phyloP scores from a whole-genome alignment of 1,140 invertebrate species.

The Uloborus diversus region DNA sequence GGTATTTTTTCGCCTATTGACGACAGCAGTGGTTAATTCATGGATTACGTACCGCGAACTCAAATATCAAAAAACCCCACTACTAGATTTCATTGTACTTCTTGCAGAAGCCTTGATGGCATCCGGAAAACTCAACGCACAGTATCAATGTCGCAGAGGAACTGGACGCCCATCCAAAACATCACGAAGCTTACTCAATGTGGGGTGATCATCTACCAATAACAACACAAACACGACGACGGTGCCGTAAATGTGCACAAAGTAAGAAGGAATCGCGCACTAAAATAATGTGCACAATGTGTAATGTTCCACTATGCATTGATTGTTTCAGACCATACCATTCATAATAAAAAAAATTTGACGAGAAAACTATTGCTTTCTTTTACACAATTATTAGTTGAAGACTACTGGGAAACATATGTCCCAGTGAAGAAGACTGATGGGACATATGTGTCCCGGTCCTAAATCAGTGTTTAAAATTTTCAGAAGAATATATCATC shows the following conservation, averaged over 20 bases:
- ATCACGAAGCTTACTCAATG: slow-evolving; percentile 53
- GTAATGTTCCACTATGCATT: slow-evolving; percentile 47
- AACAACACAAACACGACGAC: neutral
- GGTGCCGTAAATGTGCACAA: neutral
- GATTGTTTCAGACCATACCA: slow-evolving; percentile 49
- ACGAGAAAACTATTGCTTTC: slow-evolving; percentile 9
- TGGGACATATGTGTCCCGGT: neutral
- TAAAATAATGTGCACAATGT: slow-evolving; percentile 40
- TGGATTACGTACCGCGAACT: slow-evolving; percentile 50
- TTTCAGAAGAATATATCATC: neutral
- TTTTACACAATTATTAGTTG: slow-evolving; percentile 13
- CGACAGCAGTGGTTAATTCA: slow-evolving; percentile 50
- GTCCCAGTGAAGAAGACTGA: neutral
- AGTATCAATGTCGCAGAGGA: slow-evolving; percentile 21
- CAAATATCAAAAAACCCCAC: slow-evolving; percentile 46
- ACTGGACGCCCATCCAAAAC: slow-evolving; percentile 50
- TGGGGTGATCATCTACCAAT: slow-evolving; percentile 6
- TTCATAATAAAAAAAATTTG: slow-evolving; percentile 49
- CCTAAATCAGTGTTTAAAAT: neutral
- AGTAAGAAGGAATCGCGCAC: neutral
- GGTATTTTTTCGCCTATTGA: slow-evolving; percentile 59
- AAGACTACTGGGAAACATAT: slow-evolving; percentile 7
- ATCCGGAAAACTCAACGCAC: slow-evolving; percentile 25
- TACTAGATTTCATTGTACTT: slow-evolving; percentile 48
- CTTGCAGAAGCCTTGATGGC: slow-evolving; percentile 57